phyloP scores from a whole-genome alignment of 2,888 invertebrate species.

The Aphidius colemani region DNA sequence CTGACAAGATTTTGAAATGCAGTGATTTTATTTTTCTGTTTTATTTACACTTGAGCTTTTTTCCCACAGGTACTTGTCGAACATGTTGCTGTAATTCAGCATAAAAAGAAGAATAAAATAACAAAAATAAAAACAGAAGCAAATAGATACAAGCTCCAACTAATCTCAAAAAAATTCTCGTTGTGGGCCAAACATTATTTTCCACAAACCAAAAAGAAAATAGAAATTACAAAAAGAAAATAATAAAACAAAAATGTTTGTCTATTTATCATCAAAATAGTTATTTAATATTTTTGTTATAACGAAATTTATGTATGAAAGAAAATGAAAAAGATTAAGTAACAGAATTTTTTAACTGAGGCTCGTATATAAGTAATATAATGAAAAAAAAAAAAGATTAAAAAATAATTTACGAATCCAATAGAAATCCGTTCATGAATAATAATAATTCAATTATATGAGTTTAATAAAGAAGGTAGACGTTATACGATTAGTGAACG shows the following conservation, averaged over 20 bases:
- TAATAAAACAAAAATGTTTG: background rate
- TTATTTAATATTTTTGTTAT: background rate
- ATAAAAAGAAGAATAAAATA: background rate
- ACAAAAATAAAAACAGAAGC: background rate
- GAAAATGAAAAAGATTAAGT: background rate
- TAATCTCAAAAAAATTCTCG: no score
- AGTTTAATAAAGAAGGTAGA: constrained; percentile 9
- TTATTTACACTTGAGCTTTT: no score
- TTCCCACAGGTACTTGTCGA: no score
- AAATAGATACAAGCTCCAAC: no score
- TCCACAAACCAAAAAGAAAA: no score
- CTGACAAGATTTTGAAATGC: no score
- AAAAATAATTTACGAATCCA: background rate
- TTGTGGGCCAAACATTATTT: no score
- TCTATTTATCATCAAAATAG: background rate
- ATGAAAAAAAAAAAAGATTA: constrained; percentile 2
- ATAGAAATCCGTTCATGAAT: constrained; percentile 11
- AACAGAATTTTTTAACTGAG: constrained; percentile 6
- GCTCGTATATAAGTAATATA: no score
- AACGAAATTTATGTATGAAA: constrained; percentile 4
- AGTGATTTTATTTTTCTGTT: no score
- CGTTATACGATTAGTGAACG: no score
- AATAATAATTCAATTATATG: constrained; percentile 22
- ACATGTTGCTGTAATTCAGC: no score
- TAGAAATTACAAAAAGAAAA: background rate